Evolutionary conservation across 2,113 vertebrate species (phyloP), one percentile per base, ranked within the genome.

Genomic region (Felis chaus): DNA sequence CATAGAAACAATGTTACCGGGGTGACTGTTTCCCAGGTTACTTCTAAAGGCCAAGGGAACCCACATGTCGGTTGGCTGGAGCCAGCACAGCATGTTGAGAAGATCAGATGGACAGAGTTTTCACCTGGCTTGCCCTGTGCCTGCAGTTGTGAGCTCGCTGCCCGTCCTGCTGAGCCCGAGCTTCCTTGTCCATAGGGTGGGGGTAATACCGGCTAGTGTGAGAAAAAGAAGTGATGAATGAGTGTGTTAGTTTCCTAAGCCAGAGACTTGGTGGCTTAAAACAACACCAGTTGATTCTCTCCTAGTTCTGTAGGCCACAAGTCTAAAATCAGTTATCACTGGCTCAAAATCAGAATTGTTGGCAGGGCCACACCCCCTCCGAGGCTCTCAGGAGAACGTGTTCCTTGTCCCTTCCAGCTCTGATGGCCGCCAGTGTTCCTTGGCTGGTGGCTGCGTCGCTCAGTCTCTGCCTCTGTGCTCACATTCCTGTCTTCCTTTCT

Each of bases 121-220:
- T 31, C 36, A 13, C 45, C 73, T 29, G 80, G 68, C 45, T 21
- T 19, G 33, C 4, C 25, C 39, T 7, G 1, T 0, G 2, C 69
- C 33, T 10, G 9, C 4, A n/a, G 16, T 23, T 21, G 63, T 13
- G 87, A 21, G 39, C 2, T 0, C 4, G n/a, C 50, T 2, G 14
- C 33, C 8, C 33, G 0, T 29, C 55, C 13, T 1, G 23, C 39
- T 2, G 0, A 1, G 25, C n/a, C n/a, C 7, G 2, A 1, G 4
- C 23, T 25, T 86, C 50, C 53, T 65, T 4, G 14, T 79, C 63
- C 21, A 4, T 36, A 25, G 45, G 27, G 5, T 19, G 79, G 81
- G 27, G 45, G 55, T n/a, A 39, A 48, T 53, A 4, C 14, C 0
- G 33, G 53, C 50, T 53, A 8, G 7, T 3, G 14, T 12, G 74